Evolutionary conservation across 1,140 invertebrate genomes (phyloP), one percentile per base, ranked within the genome.

Genomic region (Bathynomus jamesi): DNA sequence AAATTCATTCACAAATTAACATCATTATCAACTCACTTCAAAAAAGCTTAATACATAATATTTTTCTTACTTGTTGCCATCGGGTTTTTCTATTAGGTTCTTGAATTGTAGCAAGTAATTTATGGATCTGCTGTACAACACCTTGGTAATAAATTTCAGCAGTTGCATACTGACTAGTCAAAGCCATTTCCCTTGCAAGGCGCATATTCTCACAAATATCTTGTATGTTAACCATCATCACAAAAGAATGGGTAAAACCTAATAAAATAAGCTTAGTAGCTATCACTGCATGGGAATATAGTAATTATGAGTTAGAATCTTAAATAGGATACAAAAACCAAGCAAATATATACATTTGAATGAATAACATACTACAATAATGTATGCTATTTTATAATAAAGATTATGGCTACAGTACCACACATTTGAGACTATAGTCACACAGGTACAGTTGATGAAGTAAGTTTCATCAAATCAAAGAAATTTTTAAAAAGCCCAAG

Each of bases 141-240:
- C 94, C 93, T 83, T 97, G 92, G 82, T 97, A 99, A 83, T 97
- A 98, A 63, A 98, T 93, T 78, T 89, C 86, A 11, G 95, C 91
- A 70, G 92, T 93, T 79, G 98, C 95, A 81, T 99, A 99, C 82
- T 97, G 96, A 7, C 95, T 95, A 80, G 93, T 89, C 73, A 98
- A 84, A 69, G 94, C 93, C 89, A 93, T 94, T 84, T 98, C 95
- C 78, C 96, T 86, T 32, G 93, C 95, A 80, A 96, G 84, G 40
- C 74, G 61, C 71, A 74, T 75, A 61, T 76, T 78, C 32, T 75
- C 74, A 61, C 73, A 73, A 31, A 78, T 78, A 25, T 78, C 76
- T 68, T 72, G 75, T 32, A 76, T 69, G 30, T 70, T 73, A 17
- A 76, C 75, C 75, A 76, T 76, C 68, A 71, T 76, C 40, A 25